Evolutionary conservation across 2,797 vertebrate genomes (phyloP).

Genomic region (Muscicapa comitata): DNA sequence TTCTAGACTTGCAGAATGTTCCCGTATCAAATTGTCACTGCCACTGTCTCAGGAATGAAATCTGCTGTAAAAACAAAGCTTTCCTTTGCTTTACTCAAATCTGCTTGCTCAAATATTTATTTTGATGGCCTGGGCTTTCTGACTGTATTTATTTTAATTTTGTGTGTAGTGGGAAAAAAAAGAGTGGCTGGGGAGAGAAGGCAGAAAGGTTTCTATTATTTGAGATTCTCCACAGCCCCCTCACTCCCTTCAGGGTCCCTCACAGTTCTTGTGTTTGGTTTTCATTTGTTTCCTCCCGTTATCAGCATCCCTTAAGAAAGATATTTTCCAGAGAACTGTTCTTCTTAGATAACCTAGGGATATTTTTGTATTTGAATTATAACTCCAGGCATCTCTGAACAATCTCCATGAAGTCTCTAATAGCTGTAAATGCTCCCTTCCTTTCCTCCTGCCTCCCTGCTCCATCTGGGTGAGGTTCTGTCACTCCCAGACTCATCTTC

Average conservation of each 20-base stretch:
- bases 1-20: neutral
- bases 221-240: neutral
- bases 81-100: neutral
- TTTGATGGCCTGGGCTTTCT: neutral
- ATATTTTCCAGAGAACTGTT: neutral
- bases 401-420: neutral
- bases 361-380: conserved; percentile 16
- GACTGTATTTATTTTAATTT: conserved; percentile 12
- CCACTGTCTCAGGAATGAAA: neutral
- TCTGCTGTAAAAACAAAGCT: neutral
- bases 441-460: neutral
- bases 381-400: conserved; percentile 15
- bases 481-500: neutral
- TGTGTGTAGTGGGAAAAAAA: neutral
- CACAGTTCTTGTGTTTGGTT: neutral
- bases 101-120: conserved; percentile 40
- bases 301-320: conserved; percentile 15
- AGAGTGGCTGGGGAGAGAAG: neutral
- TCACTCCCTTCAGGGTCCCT: neutral
- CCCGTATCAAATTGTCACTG: neutral
- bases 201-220: neutral
- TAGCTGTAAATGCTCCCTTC: conserved; percentile 5
- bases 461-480: neutral
- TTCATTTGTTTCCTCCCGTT: conserved; percentile 32
- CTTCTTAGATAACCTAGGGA: conserved; percentile 19